Evolutionary conservation across 2,888 invertebrate species (phyloP).

Genomic region (Cerastis rubricosa): DNA sequence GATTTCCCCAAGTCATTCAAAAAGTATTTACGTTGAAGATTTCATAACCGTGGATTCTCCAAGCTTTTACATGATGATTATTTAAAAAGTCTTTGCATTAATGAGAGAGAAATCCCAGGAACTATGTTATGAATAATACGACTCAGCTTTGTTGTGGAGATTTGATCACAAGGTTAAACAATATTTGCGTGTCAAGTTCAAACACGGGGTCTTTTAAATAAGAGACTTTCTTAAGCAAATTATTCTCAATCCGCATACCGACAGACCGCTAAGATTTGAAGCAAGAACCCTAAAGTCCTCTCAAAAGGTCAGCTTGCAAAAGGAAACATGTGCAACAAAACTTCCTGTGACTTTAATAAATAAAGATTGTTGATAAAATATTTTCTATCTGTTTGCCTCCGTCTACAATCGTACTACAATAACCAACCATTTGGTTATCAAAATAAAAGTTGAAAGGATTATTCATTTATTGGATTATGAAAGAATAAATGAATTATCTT

Average conservation of each 20-base stretch:
- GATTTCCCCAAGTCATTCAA: constrained; percentile 49
- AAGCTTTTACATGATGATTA: constrained; percentile 3
- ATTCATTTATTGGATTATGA: not conserved
- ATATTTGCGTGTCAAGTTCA: constrained; percentile 5
- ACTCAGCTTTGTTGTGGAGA: constrained; percentile 22
- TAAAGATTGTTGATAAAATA: not conserved
- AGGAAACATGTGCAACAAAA: not conserved
- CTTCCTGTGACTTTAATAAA: not conserved
- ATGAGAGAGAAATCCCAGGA: constrained; percentile 44
- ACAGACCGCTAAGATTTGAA: not conserved
- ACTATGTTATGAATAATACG: not conserved
- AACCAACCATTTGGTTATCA: too few relatives aligned
- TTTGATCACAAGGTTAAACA: not conserved
- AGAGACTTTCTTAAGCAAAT: too few relatives aligned
- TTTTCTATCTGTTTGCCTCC: not conserved
- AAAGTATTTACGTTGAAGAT: constrained; percentile 26
- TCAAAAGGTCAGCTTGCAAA: not conserved
- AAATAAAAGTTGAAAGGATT: too few relatives aligned
- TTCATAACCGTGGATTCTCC: constrained; percentile 32
- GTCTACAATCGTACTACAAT: too few relatives aligned
- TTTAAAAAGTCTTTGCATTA: constrained; percentile 26
- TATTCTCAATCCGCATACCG: too few relatives aligned
- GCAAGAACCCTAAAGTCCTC: not conserved
- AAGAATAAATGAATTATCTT: too few relatives aligned
- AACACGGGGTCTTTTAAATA: not conserved